Conservation (phyloP, 2,797 vertebrate genomes). For the Tapirus indicus region DNA sequence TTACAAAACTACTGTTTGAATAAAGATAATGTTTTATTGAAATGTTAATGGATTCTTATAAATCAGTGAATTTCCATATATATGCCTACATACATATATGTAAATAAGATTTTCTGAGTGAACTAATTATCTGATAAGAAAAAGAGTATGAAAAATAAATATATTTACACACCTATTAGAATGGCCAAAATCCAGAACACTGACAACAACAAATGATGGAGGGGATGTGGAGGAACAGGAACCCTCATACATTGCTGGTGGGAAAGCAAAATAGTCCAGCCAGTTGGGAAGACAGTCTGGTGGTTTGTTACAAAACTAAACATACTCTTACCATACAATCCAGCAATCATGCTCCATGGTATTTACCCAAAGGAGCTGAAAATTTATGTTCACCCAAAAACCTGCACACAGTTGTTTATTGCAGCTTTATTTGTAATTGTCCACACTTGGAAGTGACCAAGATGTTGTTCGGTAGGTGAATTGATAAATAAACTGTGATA, state of each 20-base stretch:
- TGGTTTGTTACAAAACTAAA: neutral
- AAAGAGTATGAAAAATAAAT: neutral
- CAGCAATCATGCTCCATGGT: neutral
- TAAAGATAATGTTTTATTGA: neutral
- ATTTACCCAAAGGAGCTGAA: neutral
- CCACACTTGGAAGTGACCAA: neutral
- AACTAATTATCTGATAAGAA: neutral
- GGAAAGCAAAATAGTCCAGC: neutral
- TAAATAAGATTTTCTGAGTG: neutral
- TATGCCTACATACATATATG: accelerated
- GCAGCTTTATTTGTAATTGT: neutral
- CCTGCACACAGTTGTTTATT: neutral
- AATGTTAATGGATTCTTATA: neutral
- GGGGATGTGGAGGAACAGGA: neutral
- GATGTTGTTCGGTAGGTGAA: neutral
- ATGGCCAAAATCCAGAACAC: neutral
- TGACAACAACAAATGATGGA: neutral
- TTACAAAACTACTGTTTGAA: neutral
- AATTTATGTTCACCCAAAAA: neutral
- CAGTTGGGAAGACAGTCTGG: neutral
- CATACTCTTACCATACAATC: neutral
- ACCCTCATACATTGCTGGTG: neutral
- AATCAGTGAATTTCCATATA: neutral
- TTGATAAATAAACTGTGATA: neutral
- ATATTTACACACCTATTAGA: neutral